Base-by-base conservation (phyloP, 92 coral and sea anemone genomes). In the Scolanthus callimorphus region DNA sequence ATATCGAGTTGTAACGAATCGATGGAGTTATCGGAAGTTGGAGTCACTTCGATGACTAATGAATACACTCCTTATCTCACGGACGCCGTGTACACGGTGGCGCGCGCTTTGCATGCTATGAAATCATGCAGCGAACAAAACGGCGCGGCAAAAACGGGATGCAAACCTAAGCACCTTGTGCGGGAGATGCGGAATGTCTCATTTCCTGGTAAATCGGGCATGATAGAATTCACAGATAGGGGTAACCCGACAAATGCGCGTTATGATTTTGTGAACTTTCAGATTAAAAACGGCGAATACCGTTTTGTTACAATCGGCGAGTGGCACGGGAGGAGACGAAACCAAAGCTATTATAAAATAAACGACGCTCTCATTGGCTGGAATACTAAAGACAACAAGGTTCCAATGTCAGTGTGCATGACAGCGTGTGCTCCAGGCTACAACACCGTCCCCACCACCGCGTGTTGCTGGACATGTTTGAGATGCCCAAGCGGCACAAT, bases 391-490 rank as follows among this genome's bases (percentile, higher is more conserved):
- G 52, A 19, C 4, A 46, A 46, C 20, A 28, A 17, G 25, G 31
- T 64, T 15, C 85, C 80, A 8, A 46, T 45, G 43, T 79, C 85
- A 6, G 58, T 57, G 25, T 79, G 85, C 46, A 23, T 22, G 27
- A 70, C 63, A 55, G 27, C 1, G 20, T 79, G 85, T 59, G 62
- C 68, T 11, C 45, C 85, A 0, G 85, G 85, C 25, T 62, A 54
- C 25, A 34, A 60, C 1, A 68, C 71, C 26, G 71, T 71, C 4
- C 29, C 67, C 2, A 53, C 70, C 6, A 59, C 63, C 25, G 37
- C 65, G 27, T 79, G 85, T 27, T 79, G 85, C 50, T 79, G 85
- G 85, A 65, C 70, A 26, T 79, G 85, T 28, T 11, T 64, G 20
- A 57, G 57, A 22, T 79, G 85, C 62, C 62, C 74, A 15, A 44